Conservation (phyloP, 2,888 invertebrate genomes). For the Drosophila pegasa region DNA sequence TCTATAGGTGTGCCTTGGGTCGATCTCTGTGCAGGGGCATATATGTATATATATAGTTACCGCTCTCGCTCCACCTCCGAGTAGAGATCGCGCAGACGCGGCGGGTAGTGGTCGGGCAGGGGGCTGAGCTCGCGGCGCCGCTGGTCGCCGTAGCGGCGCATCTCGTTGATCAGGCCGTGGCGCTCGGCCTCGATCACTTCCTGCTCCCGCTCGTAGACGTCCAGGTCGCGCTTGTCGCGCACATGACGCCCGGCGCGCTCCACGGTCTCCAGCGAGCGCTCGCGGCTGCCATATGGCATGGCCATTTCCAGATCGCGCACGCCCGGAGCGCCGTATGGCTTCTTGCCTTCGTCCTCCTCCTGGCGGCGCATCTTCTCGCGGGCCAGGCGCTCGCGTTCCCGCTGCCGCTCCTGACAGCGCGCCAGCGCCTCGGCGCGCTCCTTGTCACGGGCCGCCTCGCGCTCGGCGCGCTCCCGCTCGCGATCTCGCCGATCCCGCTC, state of each 20-base stretch:
- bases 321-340: slow-evolving; percentile 60
- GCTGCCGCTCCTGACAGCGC: slow-evolving; percentile 88
- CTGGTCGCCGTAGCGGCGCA: slow-evolving; percentile 82
- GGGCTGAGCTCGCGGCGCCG: slow-evolving; percentile 82
- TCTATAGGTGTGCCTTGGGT: background rate
- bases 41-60: slow-evolving; percentile 38
- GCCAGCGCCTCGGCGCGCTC: slow-evolving; percentile 88
- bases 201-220: slow-evolving; percentile 77
- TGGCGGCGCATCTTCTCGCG: slow-evolving; percentile 85
- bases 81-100: slow-evolving; percentile 80
- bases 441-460: slow-evolving; percentile 87
- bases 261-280: slow-evolving; percentile 81
- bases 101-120: slow-evolving; percentile 76
- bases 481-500: slow-evolving; percentile 88
- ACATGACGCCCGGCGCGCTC: slow-evolving; percentile 69
- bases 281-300: slow-evolving; percentile 80
- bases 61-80: slow-evolving; percentile 82
- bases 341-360: slow-evolving; percentile 80
- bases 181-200: slow-evolving; percentile 78
- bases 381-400: slow-evolving; percentile 86
- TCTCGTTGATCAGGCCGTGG: slow-evolving; percentile 78
- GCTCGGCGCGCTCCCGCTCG: slow-evolving; percentile 86
- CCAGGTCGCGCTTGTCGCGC: slow-evolving; percentile 76
- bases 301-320: slow-evolving; percentile 87
- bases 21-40: background rate